Evolutionary conservation across 2,113 vertebrate genomes (phyloP).

Genomic region (Cromileptes altivelis): DNA sequence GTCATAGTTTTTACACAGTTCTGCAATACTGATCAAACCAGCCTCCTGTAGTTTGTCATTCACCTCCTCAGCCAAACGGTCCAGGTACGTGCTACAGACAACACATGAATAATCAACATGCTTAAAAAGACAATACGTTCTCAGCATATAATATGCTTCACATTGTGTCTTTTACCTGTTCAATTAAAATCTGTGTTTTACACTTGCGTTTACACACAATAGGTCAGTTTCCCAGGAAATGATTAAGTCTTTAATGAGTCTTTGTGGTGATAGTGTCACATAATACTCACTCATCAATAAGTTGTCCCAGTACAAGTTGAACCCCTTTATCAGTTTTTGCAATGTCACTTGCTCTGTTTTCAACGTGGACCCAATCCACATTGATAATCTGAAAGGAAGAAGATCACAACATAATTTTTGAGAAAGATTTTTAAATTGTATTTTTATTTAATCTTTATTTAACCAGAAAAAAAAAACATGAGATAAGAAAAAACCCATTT

Average conservation of each 20-base stretch:
- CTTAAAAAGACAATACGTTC: background rate
- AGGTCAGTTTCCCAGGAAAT: background rate
- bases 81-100: constrained; percentile 87
- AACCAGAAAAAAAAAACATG: too few species aligned
- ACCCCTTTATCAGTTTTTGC: constrained; percentile 89
- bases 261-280: background rate
- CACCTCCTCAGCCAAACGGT: constrained; percentile 94
- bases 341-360: constrained; percentile 92
- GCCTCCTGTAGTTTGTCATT: constrained; percentile 97
- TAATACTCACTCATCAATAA: constrained; percentile 93
- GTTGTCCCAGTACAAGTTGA: constrained; percentile 93
- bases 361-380: constrained; percentile 94
- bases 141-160: background rate
- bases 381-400: constrained; percentile 88
- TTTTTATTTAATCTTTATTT: too few species aligned
- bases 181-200: background rate
- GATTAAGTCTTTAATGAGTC: background rate
- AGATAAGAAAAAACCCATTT: too few species aligned
- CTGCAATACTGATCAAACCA: constrained; percentile 92
- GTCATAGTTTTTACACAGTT: constrained; percentile 94
- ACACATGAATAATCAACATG: constrained; percentile 5
- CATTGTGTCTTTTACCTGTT: background rate
- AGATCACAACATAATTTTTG: background rate
- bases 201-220: background rate
- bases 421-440: too few species aligned